A percentile compares a stretch with the other conserved stretches of the same genome.
Evolutionary conservation across 2,797 vertebrate species (phyloP).

Genomic region (Clarias fuscus): DNA sequence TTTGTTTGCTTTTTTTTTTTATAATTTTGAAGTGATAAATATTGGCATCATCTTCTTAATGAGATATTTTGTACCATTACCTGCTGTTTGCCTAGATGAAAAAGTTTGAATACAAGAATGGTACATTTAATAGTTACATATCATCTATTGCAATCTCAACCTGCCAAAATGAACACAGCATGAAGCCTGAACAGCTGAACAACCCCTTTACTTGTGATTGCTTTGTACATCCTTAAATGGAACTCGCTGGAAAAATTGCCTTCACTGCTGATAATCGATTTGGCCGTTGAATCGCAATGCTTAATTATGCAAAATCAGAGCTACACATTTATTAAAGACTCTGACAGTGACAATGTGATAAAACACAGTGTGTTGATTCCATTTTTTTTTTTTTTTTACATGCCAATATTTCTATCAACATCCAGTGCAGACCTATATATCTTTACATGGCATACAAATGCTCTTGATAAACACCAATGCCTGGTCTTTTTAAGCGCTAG

Average conservation of each 20-base stretch:
- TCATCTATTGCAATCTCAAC: too few species aligned
- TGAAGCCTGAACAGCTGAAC: not conserved
- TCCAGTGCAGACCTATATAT: not conserved
- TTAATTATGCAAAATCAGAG: not conserved
- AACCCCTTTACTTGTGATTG: not conserved
- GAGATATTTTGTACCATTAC: too few species aligned
- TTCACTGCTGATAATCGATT: constrained; percentile 2
- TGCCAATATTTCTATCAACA: not conserved
- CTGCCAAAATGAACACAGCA: not conserved
- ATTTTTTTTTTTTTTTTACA: not conserved
- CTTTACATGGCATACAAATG: too few species aligned
- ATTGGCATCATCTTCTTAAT: too few species aligned
- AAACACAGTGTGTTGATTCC: not conserved
- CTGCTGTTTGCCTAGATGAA: too few species aligned
- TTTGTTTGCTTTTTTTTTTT: too few species aligned
- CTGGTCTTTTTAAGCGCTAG: not conserved
- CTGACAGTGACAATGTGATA: not conserved
- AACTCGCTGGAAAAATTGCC: not conserved
- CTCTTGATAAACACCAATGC: not conserved
- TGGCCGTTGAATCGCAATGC: not conserved
- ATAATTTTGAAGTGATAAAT: too few species aligned
- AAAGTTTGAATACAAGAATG: too few species aligned
- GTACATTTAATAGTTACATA: too few species aligned
- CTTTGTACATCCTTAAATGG: not conserved
- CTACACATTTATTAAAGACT: not conserved